Evolutionary conservation across 2,113 vertebrate genomes (phyloP).

Genomic region (Platysteira castanea): DNA sequence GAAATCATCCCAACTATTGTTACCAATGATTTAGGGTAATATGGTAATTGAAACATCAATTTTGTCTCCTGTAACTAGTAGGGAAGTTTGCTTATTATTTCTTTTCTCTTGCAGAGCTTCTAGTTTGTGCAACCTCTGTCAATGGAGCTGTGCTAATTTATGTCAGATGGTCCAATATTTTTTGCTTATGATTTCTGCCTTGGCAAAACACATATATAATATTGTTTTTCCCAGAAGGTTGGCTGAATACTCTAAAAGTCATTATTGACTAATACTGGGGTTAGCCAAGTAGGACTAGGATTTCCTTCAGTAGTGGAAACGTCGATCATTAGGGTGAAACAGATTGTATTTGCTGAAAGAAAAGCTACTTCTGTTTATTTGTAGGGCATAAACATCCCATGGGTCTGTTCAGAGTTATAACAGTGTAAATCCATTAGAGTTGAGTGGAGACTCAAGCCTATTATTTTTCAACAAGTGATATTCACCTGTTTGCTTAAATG

Average conservation of each 20-base stretch:
- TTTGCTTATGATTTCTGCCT: constrained; percentile 26
- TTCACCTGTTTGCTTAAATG: constrained; percentile 37
- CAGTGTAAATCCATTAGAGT: not conserved
- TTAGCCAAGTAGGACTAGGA: constrained; percentile 14
- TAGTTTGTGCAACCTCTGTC: not conserved
- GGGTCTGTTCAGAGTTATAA: not conserved
- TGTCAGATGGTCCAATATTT: constrained; percentile 28
- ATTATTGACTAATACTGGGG: constrained; percentile 4
- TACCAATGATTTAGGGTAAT: not conserved
- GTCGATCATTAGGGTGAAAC: not conserved
- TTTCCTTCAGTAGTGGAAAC: constrained; percentile 12
- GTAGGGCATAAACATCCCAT: not conserved
- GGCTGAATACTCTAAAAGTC: not conserved
- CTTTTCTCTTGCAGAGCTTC: not conserved
- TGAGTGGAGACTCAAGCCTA: not conserved
- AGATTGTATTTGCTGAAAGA: constrained; percentile 42
- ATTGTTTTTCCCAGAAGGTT: constrained; percentile 7
- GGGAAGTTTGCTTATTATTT: not conserved
- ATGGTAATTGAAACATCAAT: not conserved
- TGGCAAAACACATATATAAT: not conserved
- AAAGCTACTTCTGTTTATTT: constrained; percentile 43
- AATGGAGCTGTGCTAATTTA: not conserved
- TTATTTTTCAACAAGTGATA: constrained; percentile 7
- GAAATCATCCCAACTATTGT: not conserved
- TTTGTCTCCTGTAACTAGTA: not conserved